Evolutionary conservation across 2,797 vertebrate genomes (phyloP).

Genomic region (Molothrus aeneus): DNA sequence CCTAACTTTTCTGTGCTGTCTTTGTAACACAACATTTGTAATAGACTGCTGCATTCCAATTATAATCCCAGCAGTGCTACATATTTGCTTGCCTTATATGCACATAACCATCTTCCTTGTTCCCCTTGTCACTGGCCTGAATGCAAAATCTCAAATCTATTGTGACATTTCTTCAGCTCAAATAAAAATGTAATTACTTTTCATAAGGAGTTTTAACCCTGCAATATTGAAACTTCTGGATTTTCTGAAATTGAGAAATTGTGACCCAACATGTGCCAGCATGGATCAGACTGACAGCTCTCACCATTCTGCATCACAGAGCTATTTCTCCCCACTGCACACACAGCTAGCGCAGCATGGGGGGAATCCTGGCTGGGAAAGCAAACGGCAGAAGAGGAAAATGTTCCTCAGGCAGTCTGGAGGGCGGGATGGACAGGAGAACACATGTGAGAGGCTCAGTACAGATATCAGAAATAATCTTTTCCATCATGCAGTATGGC

Average conservation of each 20-base stretch:
- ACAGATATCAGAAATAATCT: neutral
- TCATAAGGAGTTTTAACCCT: constrained; percentile 1
- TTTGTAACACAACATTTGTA: neutral
- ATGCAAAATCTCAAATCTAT: constrained; percentile 21
- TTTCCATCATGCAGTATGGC: neutral
- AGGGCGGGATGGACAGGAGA: neutral
- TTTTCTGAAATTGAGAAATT: neutral
- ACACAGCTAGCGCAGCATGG: fast-evolving
- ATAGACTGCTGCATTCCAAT: constrained; percentile 7
- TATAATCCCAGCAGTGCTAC: neutral
- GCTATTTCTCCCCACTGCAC: fast-evolving
- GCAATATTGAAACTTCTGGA: neutral
- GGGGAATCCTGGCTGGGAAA: neutral
- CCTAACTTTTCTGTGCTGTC: neutral
- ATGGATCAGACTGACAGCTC: neutral
- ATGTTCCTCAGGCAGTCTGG: neutral
- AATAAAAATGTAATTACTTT: constrained; percentile 56
- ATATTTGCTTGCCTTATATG: neutral
- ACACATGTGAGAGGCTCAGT: neutral
- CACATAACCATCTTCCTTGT: neutral
- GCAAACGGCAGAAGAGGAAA: neutral
- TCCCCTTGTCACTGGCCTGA: constrained; percentile 6
- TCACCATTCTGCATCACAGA: fast-evolving
- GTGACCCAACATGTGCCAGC: neutral
- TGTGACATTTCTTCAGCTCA: constrained; percentile 44